Conservation (phyloP, 1,140 invertebrate genomes). For the Lasioglossum albipes region DNA sequence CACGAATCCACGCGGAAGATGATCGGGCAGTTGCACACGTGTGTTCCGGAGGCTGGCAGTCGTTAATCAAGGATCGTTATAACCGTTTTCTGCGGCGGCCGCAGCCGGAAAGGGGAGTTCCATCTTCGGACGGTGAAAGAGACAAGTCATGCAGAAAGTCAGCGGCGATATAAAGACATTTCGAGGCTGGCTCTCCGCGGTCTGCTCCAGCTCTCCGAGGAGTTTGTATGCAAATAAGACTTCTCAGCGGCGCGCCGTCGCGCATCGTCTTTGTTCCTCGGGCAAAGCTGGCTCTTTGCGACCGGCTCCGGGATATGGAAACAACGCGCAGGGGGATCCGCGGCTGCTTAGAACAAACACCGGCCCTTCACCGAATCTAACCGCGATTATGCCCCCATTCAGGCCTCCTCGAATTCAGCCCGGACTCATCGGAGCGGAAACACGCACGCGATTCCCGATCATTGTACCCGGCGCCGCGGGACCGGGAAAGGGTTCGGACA, state of each 20-base stretch:
- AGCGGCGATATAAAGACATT: slow-evolving; percentile 36
- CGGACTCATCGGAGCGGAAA: slow-evolving; percentile 8
- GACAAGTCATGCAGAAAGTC: slow-evolving; percentile 37
- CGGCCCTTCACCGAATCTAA: background rate
- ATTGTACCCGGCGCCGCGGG: background rate
- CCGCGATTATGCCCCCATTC: background rate
- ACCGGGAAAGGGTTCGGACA: background rate
- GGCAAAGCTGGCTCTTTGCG: background rate
- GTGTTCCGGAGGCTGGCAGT: background rate
- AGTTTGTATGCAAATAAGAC: slow-evolving; percentile 43
- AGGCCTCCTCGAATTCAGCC: background rate
- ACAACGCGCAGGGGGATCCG: background rate
- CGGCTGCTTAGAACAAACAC: slow-evolving; percentile 24
- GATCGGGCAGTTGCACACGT: background rate
- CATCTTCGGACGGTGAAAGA: slow-evolving; percentile 11
- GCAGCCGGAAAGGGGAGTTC: background rate
- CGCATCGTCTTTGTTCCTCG: slow-evolving; percentile 39
- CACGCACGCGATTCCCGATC: slow-evolving; percentile 21
- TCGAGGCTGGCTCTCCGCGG: background rate
- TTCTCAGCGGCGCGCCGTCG: slow-evolving; percentile 29
- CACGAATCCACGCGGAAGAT: slow-evolving; percentile 32
- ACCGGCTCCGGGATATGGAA: background rate
- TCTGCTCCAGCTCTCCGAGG: background rate
- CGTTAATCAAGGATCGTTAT: slow-evolving; percentile 4
- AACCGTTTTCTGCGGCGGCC: background rate